A percentile compares a stretch with the other conserved stretches of the same genome.
Conservation (phyloP, 2,888 invertebrate species). For the Hyalella azteca region DNA sequence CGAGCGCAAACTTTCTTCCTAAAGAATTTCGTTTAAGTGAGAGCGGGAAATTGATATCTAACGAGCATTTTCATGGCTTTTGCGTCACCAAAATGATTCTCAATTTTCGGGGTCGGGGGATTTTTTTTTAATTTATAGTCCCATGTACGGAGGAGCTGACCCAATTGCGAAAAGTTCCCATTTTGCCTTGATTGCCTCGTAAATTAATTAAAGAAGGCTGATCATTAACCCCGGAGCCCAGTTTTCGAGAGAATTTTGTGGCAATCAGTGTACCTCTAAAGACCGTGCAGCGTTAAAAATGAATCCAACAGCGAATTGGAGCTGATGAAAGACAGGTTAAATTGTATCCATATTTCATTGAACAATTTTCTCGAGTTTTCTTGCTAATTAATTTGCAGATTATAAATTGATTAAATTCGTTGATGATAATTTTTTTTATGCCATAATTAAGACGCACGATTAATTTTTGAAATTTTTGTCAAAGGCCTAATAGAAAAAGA, state of each 20-base stretch:
- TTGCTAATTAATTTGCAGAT: too few species aligned
- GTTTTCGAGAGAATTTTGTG: not conserved
- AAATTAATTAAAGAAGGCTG: not conserved
- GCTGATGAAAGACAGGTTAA: too few species aligned
- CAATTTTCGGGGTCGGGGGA: not conserved
- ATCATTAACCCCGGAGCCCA: not conserved
- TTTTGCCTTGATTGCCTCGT: not conserved
- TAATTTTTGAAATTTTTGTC: too few species aligned
- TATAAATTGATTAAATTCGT: too few species aligned
- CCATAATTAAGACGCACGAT: too few species aligned
- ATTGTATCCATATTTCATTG: too few species aligned
- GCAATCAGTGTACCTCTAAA: not conserved
- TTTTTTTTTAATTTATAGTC: not conserved
- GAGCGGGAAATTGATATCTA: conserved; percentile 15
- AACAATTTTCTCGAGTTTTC: too few species aligned
- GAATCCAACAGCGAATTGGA: too few species aligned
- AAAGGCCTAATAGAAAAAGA: too few species aligned
- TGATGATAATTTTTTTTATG: too few species aligned
- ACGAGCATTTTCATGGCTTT: not conserved
- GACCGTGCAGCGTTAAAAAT: conserved; percentile 5
- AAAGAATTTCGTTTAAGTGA: not conserved
- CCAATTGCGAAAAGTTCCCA: not conserved
- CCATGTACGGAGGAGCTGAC: not conserved
- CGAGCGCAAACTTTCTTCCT: not conserved
- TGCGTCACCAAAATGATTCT: conserved; percentile 11